Conservation (phyloP, 1,140 invertebrate species). For the Colletes latitarsis region DNA sequence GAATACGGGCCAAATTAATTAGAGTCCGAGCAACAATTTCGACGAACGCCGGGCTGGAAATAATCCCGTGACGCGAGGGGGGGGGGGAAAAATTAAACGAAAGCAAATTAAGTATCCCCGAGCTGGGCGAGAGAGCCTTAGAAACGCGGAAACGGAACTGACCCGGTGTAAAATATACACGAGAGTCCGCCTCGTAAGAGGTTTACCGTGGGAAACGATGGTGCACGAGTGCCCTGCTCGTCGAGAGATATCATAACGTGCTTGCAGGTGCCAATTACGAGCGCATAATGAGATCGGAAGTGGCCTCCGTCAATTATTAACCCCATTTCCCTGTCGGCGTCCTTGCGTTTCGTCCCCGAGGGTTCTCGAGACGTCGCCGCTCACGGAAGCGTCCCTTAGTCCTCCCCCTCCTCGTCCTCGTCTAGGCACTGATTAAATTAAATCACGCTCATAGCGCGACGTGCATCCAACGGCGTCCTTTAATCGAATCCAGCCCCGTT, state of each 20-base stretch:
- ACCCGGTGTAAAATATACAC: not conserved
- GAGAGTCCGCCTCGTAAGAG: not conserved
- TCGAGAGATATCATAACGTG: conserved; percentile 3
- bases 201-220: not conserved
- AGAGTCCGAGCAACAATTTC: conserved; percentile 15
- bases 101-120: conserved; percentile 7
- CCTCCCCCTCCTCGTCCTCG: not conserved
- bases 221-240: not conserved
- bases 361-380: conserved; percentile 17
- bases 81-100: not conserved
- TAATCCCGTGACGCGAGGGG: conserved; percentile 6
- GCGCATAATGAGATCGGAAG: conserved; percentile 19
- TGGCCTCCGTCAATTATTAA: conserved; percentile 29
- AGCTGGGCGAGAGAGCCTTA: not conserved
- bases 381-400: conserved; percentile 5
- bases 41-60: not conserved
- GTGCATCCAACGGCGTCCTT: conserved; percentile 27
- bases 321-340: not conserved
- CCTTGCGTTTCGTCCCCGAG: not conserved
- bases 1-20: conserved; percentile 19
- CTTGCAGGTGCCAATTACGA: conserved; percentile 1
- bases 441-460: conserved; percentile 43
- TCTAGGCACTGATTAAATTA: conserved; percentile 46
- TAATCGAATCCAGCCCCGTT: conserved; percentile 43
- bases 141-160: conserved; percentile 12